Base-by-base conservation (phyloP, 2,888 invertebrate genomes). In the Tribolium freemani region DNA sequence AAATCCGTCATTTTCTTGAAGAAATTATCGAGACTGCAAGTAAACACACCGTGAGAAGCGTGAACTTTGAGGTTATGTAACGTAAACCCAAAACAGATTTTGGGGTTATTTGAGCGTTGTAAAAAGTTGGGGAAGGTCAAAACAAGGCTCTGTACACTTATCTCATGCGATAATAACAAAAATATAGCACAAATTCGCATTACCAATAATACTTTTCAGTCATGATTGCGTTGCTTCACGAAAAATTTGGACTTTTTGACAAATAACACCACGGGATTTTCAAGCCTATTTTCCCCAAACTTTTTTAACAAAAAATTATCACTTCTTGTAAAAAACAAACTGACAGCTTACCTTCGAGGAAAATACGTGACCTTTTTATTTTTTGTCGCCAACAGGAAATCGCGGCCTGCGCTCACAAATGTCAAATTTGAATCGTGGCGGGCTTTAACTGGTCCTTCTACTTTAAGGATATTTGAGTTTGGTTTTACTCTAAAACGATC, bases 1-100 rank as follows among this genome's bases (percentile, higher is more conserved):
- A 93, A 91, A 77, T 85, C 85, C 48, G 86, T 86, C 84, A 86
- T 84, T 81, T 87, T 87, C 70, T 85, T 83, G 78, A 87, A 87
- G 82, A 87, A 87, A 78, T 87, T 87, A 80, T 87, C 87, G 71
- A 84, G 82, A 79, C 87, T 86, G 79, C 30, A 70, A 73, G 31
- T 46, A 53, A 56, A 46, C 60, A 48, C 16, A 63, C 20, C 46
- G 13, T 66, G 73, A 71, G 64, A 26, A 73, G 51, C 38, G 11
- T 48, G 57, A 64, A 74, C 64, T 77, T 76, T 78, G 76, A 81
- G 81, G 81, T 82, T 80, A 81, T 76, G 76, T 77, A 57, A 58
- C 38, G 30, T n/a, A 38, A 38, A 38, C 8, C 3, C 38, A 9
- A 3, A 3, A 38, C 44, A 10, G 45, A 58, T 45, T 46, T 46